These are phyloP conservation scores for Neoscelio sp. DNA, from an alignment of 2,888 invertebrate genomes.

Conservation along the genomic window DNA sequence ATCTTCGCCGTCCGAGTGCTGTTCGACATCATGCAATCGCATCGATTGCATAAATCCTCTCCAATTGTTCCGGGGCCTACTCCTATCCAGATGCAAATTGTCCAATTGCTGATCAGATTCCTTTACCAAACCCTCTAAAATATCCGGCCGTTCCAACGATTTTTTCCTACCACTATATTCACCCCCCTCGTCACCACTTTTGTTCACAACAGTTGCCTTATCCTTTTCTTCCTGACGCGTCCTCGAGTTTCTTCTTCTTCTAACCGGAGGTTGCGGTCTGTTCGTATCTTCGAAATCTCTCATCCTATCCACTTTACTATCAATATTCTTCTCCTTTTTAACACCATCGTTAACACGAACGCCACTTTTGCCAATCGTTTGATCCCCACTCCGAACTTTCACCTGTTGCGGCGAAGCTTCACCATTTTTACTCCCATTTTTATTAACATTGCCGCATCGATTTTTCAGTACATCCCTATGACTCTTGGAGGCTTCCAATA, in stretches of 20 bases:
- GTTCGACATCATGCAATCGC: conserved; percentile 77
- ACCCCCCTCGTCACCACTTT: conserved; percentile 10
- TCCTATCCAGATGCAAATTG: conserved; percentile 74
- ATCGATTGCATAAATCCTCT: conserved; percentile 78
- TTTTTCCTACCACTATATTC: conserved; percentile 3
- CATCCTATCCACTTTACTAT: conserved; percentile 36
- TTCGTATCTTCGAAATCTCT: conserved; percentile 46
- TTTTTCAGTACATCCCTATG: conserved; percentile 68
- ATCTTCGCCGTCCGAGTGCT: conserved; percentile 79
- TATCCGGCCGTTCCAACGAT: conserved; percentile 75
- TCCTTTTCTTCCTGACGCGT: conserved; percentile 34
- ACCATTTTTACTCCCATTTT: conserved; percentile 56
- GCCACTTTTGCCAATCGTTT: conserved; percentile 48
- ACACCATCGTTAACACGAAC: background rate
- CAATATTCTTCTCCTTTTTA: conserved; percentile 40
- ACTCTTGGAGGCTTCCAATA: conserved; percentile 72
- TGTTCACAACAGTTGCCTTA: conserved; percentile 8
- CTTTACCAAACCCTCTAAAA: conserved; percentile 77
- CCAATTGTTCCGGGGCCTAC: conserved; percentile 76
- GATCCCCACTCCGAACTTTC: conserved; percentile 16
- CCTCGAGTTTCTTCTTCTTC: conserved; percentile 68
- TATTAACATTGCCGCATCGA: conserved; percentile 6
- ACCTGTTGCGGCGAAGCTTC: conserved; percentile 63
- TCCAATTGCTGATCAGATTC: conserved; percentile 77
- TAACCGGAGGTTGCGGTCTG: conserved; percentile 70